phyloP scores from a whole-genome alignment of 2,888 invertebrate species.

The Lydus trimaculatus region DNA sequence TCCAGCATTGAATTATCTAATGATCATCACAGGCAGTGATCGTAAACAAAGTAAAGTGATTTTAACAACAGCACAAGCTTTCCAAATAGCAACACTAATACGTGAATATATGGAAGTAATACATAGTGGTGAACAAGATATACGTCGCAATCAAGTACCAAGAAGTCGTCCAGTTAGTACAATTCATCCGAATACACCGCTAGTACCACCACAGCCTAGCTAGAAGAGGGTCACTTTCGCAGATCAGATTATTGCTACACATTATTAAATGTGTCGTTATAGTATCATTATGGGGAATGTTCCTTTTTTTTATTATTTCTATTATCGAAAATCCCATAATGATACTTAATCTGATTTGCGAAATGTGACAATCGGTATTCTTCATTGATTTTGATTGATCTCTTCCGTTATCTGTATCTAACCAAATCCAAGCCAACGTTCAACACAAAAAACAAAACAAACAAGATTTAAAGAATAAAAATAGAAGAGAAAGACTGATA shows the following conservation, averaged over 20 bases:
- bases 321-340: conserved; percentile 17
- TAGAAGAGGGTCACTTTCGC: conserved; percentile 64
- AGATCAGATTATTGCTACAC: conserved; percentile 56
- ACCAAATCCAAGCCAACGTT: background rate
- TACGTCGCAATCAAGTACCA: conserved; percentile 51
- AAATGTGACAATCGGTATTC: conserved; percentile 12
- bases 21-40: conserved; percentile 91
- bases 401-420: background rate
- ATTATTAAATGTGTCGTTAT: conserved; percentile 38
- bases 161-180: conserved; percentile 62
- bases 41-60: conserved; percentile 92
- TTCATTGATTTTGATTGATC: background rate
- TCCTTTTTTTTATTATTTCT: background rate
- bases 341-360: conserved; percentile 25
- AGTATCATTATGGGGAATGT: conserved; percentile 11
- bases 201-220: conserved; percentile 68
- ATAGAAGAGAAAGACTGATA: conserved; percentile 41
- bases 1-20: conserved; percentile 89
- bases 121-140: conserved; percentile 47
- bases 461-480: conserved; percentile 28
- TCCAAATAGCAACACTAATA: conserved; percentile 91
- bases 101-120: conserved; percentile 83
- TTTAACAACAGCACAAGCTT: conserved; percentile 90
- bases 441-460: no score
- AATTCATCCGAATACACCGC: conserved; percentile 62